Base-by-base conservation (phyloP, 2,113 vertebrate species). In the Camelus dromedarius region DNA sequence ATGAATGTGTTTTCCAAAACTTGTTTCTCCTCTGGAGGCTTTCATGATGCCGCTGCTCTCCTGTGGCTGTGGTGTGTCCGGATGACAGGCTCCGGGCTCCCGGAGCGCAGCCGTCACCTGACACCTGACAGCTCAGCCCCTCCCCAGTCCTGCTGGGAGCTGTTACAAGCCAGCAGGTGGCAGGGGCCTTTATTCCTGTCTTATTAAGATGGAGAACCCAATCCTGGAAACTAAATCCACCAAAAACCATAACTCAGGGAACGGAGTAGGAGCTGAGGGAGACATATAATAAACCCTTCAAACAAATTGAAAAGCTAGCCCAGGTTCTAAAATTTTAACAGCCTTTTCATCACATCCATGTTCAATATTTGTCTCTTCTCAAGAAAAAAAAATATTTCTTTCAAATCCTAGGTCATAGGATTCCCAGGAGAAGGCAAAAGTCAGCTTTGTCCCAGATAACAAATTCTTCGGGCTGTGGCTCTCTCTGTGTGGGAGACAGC, bases 181-280 rank as follows among this genome's bases (percentile, higher is more conserved):
- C 19, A 67, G 30, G 1, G 19, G 16, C 83, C 93, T 96, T 86
- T 66, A 75, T 67, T 95, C 28, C 52, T 35, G 1, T 30, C 76
- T 96, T 88, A 81, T 69, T 81, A 96, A 91, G 75, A 85, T 82
- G 35, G 66, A 88, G 26, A 95, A 5, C 13, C 58, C 32, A 50
- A 54, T 72, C 20, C 70, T 38, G 28, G 54, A 95, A 67, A 48
- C 28, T 28, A 81, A 69, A 81, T 48, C 38, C 22, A 66, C 35
- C 42, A 26, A 94, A 93, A 72, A 50, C 30, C 3, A 1, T 69
- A 93, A 62, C 15, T 96, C 28, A 77, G 18, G 20, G 35, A 89
- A 93, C 50, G 6, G 8, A 95, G 3, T 89, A 10, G 8, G 15
- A 24, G 6, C 50, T 91, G 58, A 60, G 18, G 8, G 4, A 73